phyloP scores from a whole-genome alignment of 2,888 invertebrate genomes.

The Apantesis nais region DNA sequence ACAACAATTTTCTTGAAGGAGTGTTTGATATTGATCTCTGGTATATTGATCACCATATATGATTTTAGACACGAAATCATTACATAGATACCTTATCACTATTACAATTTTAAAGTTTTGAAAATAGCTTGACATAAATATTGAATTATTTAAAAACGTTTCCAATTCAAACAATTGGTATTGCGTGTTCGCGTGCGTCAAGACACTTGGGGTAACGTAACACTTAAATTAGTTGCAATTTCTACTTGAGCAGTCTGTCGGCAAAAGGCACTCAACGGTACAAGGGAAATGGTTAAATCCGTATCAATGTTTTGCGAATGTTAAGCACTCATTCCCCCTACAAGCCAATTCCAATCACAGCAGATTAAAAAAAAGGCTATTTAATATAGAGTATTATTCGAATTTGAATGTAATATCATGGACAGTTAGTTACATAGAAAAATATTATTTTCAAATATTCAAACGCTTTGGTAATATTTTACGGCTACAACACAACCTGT shows the following conservation, averaged over 20 bases:
- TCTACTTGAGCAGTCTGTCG: conserved; percentile 74
- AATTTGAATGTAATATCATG: neutral
- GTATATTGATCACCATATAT: too few species aligned
- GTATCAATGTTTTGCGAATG: conserved; percentile 65
- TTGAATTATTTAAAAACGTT: conserved; percentile 36
- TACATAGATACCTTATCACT: neutral
- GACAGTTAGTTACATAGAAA: neutral
- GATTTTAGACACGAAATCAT: too few species aligned
- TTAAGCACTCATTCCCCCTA: conserved; percentile 49
- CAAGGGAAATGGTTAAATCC: conserved; percentile 75
- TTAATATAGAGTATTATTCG: neutral
- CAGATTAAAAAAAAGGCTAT: conserved; percentile 15
- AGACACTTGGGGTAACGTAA: conserved; percentile 74
- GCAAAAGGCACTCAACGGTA: conserved; percentile 71
- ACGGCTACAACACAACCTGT: neutral
- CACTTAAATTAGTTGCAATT: conserved; percentile 84
- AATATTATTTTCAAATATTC: neutral
- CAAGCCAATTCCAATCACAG: conserved; percentile 38
- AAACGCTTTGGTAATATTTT: neutral
- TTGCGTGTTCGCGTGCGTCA: conserved; percentile 82
- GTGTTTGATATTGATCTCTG: too few species aligned
- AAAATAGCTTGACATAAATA: conserved; percentile 10
- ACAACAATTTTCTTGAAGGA: too few species aligned
- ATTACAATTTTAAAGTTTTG: neutral
- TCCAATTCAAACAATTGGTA: conserved; percentile 48